Base-by-base conservation (phyloP, 2,888 invertebrate genomes). In the Aleiodes testaceus region DNA sequence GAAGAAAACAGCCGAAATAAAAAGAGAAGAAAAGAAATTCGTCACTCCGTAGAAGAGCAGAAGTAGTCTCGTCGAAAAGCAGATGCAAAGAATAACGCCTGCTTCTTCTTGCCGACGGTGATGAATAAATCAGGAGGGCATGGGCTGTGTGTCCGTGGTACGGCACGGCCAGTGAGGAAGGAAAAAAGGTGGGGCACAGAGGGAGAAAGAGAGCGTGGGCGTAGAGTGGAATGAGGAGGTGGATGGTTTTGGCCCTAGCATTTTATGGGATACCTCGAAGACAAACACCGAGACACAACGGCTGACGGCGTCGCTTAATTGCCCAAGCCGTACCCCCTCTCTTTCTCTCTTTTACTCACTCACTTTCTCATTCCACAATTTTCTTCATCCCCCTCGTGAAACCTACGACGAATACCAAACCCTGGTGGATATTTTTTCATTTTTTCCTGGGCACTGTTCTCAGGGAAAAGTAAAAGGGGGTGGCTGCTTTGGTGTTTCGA, bases 271-370 rank as follows among this genome's bases (percentile, higher is more conserved):
- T 81, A 83, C 78, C 82, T 79, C 79, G 81, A 83, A 82, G 83
- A 83, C 81, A 83, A 83, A 83, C 82, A 83, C 80, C 82, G 82
- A 81, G 82, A 82, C 83, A 81, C 82, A 82, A 82, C 81, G 81
- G 78, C 79, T 82, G 82, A 83, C 81, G 82, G 82, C 82, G 80
- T 81, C 82, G 81, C 79, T 83, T 83, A 83, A 83, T 83, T 83
- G 83, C 83, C 83, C 80, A 77, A 76, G 72, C 73, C 74, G 72
- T 59, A 73, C 73, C 67, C 70, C 63, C 66, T 36, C 53, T 49
- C 65, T 30, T 64, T 42, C 50, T 30, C 22, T 59, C 50, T 67
- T 59, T 67, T 36, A 42, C 63, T 49, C 52, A 42, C 63, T 73
- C 65, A 69, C 68, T 64, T 70, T 66, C 64, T 73, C 69, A 72